phyloP scores from a whole-genome alignment of 2,797 vertebrate genomes.

The Borostomias antarcticus region DNA sequence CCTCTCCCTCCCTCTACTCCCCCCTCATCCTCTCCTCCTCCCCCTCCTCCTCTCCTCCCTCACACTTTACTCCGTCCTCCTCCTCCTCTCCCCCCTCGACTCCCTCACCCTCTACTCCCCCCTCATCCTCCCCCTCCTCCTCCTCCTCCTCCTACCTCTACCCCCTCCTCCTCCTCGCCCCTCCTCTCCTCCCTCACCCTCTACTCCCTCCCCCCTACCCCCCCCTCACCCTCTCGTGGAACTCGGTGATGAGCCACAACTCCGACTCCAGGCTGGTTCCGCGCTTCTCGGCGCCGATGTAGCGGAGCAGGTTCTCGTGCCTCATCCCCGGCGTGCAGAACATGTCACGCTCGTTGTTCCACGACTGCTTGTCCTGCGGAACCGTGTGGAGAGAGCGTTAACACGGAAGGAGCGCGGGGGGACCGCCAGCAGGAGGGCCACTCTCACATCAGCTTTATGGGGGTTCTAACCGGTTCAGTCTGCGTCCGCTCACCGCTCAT shows the following conservation, averaged over 20 bases:
- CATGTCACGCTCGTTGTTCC: conserved; percentile 89
- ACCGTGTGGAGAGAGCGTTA: neutral
- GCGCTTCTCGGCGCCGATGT: conserved; percentile 87
- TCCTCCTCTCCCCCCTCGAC: too few species aligned
- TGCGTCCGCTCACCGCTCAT: too few species aligned
- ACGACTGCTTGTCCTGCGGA: conserved; percentile 88
- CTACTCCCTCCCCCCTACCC: neutral
- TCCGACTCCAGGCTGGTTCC: conserved; percentile 87
- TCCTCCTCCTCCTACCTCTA: neutral
- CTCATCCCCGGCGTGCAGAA: conserved; percentile 91
- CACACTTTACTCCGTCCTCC: too few species aligned
- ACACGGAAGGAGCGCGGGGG: neutral
- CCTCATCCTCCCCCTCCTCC: neutral
- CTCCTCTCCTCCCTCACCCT: neutral
- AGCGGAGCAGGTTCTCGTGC: conserved; percentile 90
- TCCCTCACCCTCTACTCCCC: neutral
- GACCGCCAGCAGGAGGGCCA: too few species aligned
- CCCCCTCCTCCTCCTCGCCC: neutral
- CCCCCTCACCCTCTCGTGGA: conserved; percentile 87
- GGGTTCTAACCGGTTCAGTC: too few species aligned
- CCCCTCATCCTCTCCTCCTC: too few species aligned
- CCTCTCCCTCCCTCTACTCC: neutral
- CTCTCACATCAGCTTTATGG: too few species aligned
- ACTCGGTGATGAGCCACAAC: conserved; percentile 93
- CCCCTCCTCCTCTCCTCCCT: too few species aligned